Evolutionary conservation across 2,113 vertebrate genomes (phyloP).

Genomic region (Tragulus kanchil): DNA sequence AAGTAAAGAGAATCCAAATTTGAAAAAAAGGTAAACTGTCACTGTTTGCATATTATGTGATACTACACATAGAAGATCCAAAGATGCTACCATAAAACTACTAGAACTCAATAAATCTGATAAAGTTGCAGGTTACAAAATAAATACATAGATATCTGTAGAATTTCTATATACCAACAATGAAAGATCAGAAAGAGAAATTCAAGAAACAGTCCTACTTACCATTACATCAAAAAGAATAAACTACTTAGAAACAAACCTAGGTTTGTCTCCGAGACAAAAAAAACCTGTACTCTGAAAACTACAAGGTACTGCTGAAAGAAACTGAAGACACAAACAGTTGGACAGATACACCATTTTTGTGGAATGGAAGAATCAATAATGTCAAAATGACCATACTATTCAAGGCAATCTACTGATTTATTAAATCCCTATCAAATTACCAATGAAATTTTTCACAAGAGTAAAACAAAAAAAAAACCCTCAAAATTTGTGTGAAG

Average conservation of each 20-base stretch:
- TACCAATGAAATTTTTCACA: not conserved
- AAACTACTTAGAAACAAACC: not conserved
- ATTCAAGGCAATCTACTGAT: not conserved
- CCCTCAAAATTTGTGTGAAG: not conserved
- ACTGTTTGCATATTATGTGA: not conserved
- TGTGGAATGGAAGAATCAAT: not conserved
- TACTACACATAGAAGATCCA: not conserved
- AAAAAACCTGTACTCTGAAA: not conserved
- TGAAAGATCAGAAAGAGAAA: not conserved
- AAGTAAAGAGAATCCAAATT: not conserved
- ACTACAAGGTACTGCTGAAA: not conserved
- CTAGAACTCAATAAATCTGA: not conserved
- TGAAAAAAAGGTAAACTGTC: not conserved
- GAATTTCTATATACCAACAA: not conserved
- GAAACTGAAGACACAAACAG: not conserved
- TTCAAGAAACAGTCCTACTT: not conserved
- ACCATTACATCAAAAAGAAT: not conserved
- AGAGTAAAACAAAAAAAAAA: not conserved
- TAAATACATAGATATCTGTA: not conserved
- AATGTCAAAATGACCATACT: not conserved
- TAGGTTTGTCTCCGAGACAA: not conserved
- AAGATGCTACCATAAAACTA: not conserved
- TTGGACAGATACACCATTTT: not conserved
- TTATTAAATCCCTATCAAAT: not conserved
- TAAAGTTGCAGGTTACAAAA: not conserved